Percentiles rank a stretch among this genome's conserved stretches.
Conservation (phyloP, 2,113 vertebrate species). For the Ctenomys sociabilis region DNA sequence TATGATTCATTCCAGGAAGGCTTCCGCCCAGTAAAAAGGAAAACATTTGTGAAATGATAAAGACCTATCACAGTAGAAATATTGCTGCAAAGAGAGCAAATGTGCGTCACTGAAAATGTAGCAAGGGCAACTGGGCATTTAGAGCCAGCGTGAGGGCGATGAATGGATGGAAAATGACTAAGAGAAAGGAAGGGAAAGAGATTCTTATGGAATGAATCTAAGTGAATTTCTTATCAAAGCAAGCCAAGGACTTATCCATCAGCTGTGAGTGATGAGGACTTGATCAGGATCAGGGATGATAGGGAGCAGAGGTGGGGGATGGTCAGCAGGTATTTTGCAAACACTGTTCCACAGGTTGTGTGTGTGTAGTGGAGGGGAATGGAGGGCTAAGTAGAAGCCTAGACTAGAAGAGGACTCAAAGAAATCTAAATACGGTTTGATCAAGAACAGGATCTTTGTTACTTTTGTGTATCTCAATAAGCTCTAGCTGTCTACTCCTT, state of each 20-base stretch:
- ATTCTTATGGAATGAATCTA: neutral
- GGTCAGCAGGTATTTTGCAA: neutral
- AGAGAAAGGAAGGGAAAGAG: neutral
- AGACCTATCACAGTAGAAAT: neutral
- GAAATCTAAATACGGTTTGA: neutral
- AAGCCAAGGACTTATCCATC: neutral
- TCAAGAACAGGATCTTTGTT: neutral
- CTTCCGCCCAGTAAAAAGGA: constrained; percentile 29
- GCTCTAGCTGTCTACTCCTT: neutral
- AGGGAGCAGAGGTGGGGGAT: neutral
- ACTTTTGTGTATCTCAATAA: neutral
- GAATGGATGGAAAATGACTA: neutral
- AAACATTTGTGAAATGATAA: neutral
- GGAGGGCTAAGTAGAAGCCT: neutral
- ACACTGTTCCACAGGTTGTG: neutral
- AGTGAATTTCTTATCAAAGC: neutral
- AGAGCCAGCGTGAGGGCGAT: neutral
- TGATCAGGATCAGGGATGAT: neutral
- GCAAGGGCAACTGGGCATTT: neutral
- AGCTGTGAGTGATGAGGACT: neutral
- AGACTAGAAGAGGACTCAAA: neutral
- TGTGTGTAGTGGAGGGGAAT: neutral
- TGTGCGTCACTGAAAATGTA: neutral
- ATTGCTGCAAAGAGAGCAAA: neutral
- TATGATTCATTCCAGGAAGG: neutral